These are phyloP conservation scores for Venusia cambrica DNA, from an alignment of 2,888 invertebrate species.

Conservation along the genomic window DNA sequence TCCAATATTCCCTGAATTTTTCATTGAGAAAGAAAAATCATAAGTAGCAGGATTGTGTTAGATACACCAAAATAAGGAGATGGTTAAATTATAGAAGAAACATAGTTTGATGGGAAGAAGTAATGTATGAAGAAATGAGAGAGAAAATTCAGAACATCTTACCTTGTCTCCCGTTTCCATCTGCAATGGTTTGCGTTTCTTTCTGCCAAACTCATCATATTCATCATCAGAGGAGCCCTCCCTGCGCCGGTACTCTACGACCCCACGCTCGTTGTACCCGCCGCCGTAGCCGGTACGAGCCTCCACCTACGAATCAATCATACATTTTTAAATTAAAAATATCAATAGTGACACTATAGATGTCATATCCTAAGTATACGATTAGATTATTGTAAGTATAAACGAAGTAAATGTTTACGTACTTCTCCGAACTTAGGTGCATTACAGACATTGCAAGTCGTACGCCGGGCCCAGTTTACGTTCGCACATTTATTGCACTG, in stretches of 20 bases:
- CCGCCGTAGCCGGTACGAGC: constrained; percentile 91
- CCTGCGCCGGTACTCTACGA: constrained; percentile 96
- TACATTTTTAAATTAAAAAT: constrained; percentile 3
- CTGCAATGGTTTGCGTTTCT: constrained; percentile 67
- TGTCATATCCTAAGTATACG: too few relatives aligned
- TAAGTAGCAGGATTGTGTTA: constrained; percentile 32
- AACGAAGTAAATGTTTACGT: constrained; percentile 55
- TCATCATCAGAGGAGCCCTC: constrained; percentile 95
- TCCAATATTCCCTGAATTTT: constrained; percentile 67
- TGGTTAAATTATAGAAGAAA: constrained; percentile 10
- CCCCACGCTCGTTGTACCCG: constrained; percentile 97
- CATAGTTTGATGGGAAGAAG: constrained; percentile 6
- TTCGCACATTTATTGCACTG: constrained; percentile 99
- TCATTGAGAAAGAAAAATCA: constrained; percentile 42
- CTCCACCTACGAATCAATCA: constrained; percentile 75
- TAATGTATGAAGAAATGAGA: constrained; percentile 1
- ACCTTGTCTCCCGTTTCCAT: constrained; percentile 42
- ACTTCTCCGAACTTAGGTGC: constrained; percentile 98
- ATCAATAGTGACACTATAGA: too few relatives aligned
- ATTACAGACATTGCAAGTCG: constrained; percentile 99
- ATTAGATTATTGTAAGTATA: constrained; percentile 1
- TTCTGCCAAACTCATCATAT: constrained; percentile 95
- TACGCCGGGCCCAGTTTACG: constrained; percentile 98
- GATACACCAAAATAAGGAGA: constrained; percentile 19
- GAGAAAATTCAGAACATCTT: constrained; percentile 36